Base-by-base conservation (phyloP, 2,113 vertebrate genomes). In the Oryzias melastigma region DNA sequence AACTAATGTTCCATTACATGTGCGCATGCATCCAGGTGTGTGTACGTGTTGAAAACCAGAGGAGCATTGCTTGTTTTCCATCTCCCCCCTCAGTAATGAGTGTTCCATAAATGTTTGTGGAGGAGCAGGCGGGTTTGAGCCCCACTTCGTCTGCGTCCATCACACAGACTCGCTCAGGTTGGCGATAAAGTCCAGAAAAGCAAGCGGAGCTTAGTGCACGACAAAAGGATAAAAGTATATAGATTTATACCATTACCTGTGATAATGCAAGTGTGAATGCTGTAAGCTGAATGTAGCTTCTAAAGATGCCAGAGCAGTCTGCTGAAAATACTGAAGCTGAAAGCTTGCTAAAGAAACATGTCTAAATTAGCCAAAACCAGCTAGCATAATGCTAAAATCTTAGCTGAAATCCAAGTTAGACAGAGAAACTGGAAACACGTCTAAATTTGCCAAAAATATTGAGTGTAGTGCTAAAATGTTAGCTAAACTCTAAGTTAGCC, bases 31-130 rank as follows among this genome's bases (percentile, higher is more conserved):
- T 43, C 60, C 68, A 79, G 80, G 85, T 85, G 81, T 85, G 69
- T 68, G 54, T 50, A 51, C 43, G 40, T 54, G 42, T 16, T 7
- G 27, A 45, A 55, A 55, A 52, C 52, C 62, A 22, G 25, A 52
- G 35, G 49, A 56, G 72, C 63, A 78, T 75, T 18, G 62, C 49
- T 42, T 68, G 63, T 74, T 78, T 74, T 66, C 68, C 55, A 60
- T 73, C 80, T 75, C 59, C 65, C n/a, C 5, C 60, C 25, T 57
- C 61, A 56, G 54, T 77, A 68, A 75, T 75, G 73, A 82, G 52
- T 58, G 43, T 68, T 78, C 64, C 73, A 18, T 72, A 71, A 74
- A 78, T 89, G 82, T 89, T 85, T 84, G n/a, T 63, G 52, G 65
- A 75, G 73, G 62, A 69, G 56, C 73, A 63, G 76, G 52, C 50